Evolutionary conservation across 37 sponge, comb jelly and placozoan genomes (phyloP).

Genomic region (Chondrosia reniformis): DNA sequence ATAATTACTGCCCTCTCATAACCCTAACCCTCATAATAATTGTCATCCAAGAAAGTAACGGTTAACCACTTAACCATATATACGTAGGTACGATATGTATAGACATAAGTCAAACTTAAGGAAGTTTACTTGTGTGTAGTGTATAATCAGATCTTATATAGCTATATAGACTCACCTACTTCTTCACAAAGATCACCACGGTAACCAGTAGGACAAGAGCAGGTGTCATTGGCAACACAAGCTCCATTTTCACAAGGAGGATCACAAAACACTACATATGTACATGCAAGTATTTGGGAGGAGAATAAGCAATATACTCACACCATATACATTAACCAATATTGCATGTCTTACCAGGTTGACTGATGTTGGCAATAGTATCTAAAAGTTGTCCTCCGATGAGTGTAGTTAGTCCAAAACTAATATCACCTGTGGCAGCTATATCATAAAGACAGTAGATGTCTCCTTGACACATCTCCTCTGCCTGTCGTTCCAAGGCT

Average conservation of each 20-base stretch:
- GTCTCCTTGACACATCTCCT: constrained; percentile 30
- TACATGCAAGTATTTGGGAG: no score
- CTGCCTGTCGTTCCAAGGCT: constrained; percentile 32
- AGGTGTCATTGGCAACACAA: constrained; percentile 53
- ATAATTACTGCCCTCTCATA: no score
- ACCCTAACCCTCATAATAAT: no score
- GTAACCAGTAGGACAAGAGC: constrained; percentile 50
- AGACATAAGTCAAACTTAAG: no score
- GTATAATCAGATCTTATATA: no score
- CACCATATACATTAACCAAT: neutral
- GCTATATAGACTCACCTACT: neutral
- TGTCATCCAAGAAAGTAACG: no score
- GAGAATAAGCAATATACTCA: no score
- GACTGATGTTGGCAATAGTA: constrained; percentile 18
- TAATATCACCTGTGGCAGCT: constrained; percentile 35
- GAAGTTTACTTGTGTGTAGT: no score
- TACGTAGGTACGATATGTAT: no score
- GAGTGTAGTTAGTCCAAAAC: constrained; percentile 42
- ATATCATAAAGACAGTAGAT: constrained; percentile 52
- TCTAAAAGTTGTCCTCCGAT: constrained; percentile 22
- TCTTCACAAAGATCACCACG: constrained; percentile 41
- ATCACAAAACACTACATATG: constrained; percentile 47
- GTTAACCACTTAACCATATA: no score
- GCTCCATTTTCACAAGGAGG: constrained; percentile 72
- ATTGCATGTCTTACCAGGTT: constrained; percentile 35